Percentiles rank a stretch among this genome's conserved stretches.
phyloP scores from a whole-genome alignment of 2,113 vertebrate species.

The Callionymus lyra region DNA sequence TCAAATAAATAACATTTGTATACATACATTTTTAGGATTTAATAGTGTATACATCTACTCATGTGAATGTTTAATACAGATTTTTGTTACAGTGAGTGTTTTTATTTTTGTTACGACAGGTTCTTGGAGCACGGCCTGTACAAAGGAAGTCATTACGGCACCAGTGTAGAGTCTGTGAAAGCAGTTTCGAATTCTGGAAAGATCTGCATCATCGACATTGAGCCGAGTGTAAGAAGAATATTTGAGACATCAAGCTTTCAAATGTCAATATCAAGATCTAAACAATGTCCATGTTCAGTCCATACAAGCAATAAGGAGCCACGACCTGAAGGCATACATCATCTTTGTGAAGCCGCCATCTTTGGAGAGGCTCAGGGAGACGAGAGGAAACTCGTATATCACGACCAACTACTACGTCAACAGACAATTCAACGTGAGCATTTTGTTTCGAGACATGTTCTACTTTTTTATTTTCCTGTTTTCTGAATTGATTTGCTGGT shows the following conservation, averaged over 20 bases:
- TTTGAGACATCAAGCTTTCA: background rate
- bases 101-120: conserved; percentile 57
- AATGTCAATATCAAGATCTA: too few relatives aligned
- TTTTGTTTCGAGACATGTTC: background rate
- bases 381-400: conserved; percentile 75
- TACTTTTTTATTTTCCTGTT: background rate
- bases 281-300: conserved; percentile 53
- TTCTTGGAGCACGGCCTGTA: conserved; percentile 88
- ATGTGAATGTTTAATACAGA: too few relatives aligned
- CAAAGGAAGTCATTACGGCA: conserved; percentile 86
- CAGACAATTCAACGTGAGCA: conserved; percentile 78
- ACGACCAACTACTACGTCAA: conserved; percentile 83
- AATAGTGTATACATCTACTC: too few relatives aligned
- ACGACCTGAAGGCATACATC: conserved; percentile 81
- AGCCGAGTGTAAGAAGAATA: conserved; percentile 79
- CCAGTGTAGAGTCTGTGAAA: conserved; percentile 75
- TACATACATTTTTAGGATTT: too few relatives aligned
- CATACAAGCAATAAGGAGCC: conserved; percentile 76
- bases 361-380: conserved; percentile 71
- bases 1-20: too few relatives aligned
- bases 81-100: too few relatives aligned
- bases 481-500: background rate
- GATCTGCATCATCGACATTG: conserved; percentile 86
- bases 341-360: conserved; percentile 89
- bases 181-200: conserved; percentile 75